Evolutionary conservation across 2,113 vertebrate genomes (phyloP).

Genomic region (Poeciliopsis prolifica): DNA sequence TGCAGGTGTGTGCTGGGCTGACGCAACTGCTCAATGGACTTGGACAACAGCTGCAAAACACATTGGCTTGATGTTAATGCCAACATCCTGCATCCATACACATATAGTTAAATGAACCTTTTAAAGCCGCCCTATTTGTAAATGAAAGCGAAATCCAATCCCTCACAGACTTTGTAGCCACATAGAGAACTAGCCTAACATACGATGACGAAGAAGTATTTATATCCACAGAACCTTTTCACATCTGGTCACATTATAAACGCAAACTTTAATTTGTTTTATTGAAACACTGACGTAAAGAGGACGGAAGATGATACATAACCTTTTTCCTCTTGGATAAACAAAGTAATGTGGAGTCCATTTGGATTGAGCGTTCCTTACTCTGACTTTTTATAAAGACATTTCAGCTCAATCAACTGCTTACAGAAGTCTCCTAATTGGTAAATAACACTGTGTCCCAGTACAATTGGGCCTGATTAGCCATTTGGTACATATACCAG

Average conservation of each 20-base stretch:
- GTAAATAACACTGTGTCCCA: background rate
- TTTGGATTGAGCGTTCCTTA: background rate
- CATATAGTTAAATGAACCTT: background rate
- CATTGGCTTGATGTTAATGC: conserved; percentile 42
- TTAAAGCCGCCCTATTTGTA: background rate
- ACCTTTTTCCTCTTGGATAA: no score
- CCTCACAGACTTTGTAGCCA: background rate
- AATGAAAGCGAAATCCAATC: background rate
- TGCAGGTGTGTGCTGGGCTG: conserved; percentile 91
- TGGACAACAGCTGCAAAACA: conserved; percentile 90
- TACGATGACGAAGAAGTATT: no score
- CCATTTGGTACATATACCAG: no score
- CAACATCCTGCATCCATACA: conserved; percentile 11
- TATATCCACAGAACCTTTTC: background rate
- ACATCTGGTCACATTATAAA: background rate
- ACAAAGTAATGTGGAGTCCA: background rate
- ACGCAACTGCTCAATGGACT: conserved; percentile 96
- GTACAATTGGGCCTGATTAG: no score
- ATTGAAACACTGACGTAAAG: background rate
- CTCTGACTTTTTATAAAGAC: background rate
- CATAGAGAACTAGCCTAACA: background rate
- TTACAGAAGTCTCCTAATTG: background rate
- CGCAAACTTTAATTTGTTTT: background rate
- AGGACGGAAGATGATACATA: background rate
- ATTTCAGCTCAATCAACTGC: background rate